Conservation (phyloP, 2,797 vertebrate species). For the Allenopithecus nigroviridis region DNA sequence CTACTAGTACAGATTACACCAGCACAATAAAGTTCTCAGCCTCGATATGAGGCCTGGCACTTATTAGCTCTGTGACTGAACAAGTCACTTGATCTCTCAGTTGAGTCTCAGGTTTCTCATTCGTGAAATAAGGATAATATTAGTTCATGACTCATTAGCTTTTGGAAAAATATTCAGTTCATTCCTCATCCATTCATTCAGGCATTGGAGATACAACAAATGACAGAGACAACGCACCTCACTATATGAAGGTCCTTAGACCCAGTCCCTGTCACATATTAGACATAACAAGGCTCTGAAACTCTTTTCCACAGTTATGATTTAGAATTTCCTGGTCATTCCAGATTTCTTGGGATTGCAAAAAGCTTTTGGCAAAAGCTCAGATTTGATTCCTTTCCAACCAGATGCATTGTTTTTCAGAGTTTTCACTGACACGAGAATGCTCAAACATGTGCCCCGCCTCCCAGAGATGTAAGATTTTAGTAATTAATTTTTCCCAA, state of each 20-base stretch:
- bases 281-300: not conserved
- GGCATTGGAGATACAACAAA: not conserved
- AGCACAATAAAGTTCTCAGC: not conserved
- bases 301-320: not conserved
- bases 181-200: not conserved
- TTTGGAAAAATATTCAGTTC: not conserved
- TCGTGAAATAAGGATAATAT: not conserved
- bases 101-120: not conserved
- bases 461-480: not conserved
- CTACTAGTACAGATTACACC: not conserved
- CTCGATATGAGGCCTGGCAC: not conserved
- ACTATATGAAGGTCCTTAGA: not conserved
- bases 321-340: not conserved
- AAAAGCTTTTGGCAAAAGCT: not conserved
- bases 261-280: not conserved
- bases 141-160: not conserved
- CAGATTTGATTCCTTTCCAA: not conserved
- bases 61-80: not conserved
- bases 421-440: not conserved
- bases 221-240: not conserved
- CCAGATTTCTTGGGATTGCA: not conserved
- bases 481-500: conserved; percentile 64
- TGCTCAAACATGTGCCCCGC: not conserved
- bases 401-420: not conserved
- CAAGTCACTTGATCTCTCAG: not conserved